Evolutionary conservation across 2,888 invertebrate genomes (phyloP).

Genomic region (Agrochola litura): DNA sequence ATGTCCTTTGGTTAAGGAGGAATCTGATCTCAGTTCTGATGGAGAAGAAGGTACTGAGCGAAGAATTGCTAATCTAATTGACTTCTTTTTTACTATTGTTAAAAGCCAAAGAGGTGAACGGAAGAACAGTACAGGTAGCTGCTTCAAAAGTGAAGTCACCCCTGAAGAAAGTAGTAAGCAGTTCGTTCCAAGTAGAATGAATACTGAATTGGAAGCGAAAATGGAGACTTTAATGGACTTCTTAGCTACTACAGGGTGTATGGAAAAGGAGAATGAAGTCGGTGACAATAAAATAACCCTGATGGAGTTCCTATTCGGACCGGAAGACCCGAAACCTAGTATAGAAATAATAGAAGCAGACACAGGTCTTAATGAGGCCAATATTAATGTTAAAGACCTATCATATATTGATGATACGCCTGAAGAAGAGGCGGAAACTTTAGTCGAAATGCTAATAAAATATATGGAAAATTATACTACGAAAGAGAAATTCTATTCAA

Average conservation of each 20-base stretch:
- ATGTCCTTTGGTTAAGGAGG: conserved; percentile 86
- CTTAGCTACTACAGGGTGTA: conserved; percentile 85
- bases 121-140: conserved; percentile 85
- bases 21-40: conserved; percentile 84
- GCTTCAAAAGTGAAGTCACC: conserved; percentile 84
- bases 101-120: conserved; percentile 87
- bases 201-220: conserved; percentile 86
- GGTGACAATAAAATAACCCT: conserved; percentile 86
- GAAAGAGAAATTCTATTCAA: conserved; percentile 78
- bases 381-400: conserved; percentile 84
- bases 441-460: conserved; percentile 87
- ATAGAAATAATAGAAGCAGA: conserved; percentile 79
- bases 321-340: conserved; percentile 80
- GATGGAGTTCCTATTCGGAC: conserved; percentile 88
- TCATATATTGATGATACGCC: conserved; percentile 88
- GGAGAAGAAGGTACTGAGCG: conserved; percentile 84
- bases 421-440: conserved; percentile 82
- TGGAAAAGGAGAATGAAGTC: conserved; percentile 78
- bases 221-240: conserved; percentile 89
- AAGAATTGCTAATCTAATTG: conserved; percentile 86
- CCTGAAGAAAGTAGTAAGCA: conserved; percentile 78
- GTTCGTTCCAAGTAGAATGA: conserved; percentile 78
- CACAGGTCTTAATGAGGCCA: conserved; percentile 81
- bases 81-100: conserved; percentile 89
- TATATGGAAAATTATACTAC: conserved; percentile 86